Evolutionary conservation across 2,797 vertebrate genomes (phyloP).

Genomic region (Acanthopagrus latus): DNA sequence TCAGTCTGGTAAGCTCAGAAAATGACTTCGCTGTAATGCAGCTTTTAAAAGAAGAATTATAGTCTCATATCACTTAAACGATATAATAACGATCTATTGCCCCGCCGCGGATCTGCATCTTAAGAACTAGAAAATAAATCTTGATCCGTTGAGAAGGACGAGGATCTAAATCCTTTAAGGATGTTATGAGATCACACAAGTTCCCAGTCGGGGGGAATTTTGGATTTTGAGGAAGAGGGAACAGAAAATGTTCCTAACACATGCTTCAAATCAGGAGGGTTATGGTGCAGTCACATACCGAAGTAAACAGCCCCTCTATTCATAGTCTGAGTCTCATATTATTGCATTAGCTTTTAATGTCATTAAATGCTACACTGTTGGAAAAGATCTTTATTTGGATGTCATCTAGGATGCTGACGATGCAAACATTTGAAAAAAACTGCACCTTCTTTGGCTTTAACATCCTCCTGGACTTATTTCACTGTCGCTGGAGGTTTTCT

Average conservation of each 20-base stretch:
- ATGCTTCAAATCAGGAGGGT: slow-evolving; percentile 45
- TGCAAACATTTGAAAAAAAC: too few relatives aligned
- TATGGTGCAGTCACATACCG: background rate
- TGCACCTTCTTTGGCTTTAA: background rate
- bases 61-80: too few relatives aligned
- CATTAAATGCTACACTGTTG: slow-evolving; percentile 7
- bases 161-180: background rate
- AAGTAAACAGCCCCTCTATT: slow-evolving; percentile 33
- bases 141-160: background rate
- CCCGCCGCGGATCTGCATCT: too few relatives aligned
- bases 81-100: too few relatives aligned
- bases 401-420: background rate
- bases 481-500: background rate
- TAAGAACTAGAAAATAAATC: background rate
- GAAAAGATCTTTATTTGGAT: slow-evolving; percentile 6
- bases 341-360: slow-evolving; percentile 22
- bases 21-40: too few relatives aligned
- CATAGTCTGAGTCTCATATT: slow-evolving; percentile 3
- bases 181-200: background rate
- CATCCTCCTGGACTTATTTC: background rate
- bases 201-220: background rate
- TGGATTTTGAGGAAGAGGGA: background rate
- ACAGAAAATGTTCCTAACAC: slow-evolving; percentile 21
- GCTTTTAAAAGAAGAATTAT: too few relatives aligned
- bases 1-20: too few relatives aligned